Evolutionary conservation across 2,888 invertebrate genomes (phyloP), one percentile per base, ranked within the genome.

Genomic region (Thyatira batis): DNA sequence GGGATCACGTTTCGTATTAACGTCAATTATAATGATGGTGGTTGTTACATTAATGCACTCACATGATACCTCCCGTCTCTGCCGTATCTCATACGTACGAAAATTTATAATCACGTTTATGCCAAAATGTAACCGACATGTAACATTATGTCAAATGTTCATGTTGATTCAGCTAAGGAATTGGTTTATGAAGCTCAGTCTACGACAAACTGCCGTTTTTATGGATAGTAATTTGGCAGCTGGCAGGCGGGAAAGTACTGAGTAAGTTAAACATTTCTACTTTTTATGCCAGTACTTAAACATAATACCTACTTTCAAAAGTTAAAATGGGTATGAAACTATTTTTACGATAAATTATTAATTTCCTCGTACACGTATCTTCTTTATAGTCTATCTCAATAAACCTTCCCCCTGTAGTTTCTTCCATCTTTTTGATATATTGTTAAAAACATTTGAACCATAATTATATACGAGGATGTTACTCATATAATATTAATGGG

Each of bases 1-100:
- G 50, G 10, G 57, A 54, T 72, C 72, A 69, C 65, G 71, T 76
- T 72, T 65, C 67, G 51, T 69, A 65, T 73, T 72, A 72, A 56
- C 66, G 60, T 64, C 65, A 61, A 62, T 68, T 57, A 63, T 73
- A 72, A 74, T 72, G 61, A 66, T 53, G 57, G 54, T 65, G 57
- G 58, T 69, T 63, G 63, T 30, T 51, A 53, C 58, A 60, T 65
- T 69, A 63, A 67, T 48, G 48, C 11, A 13, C 52, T 57, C 55
- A 69, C 65, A 63, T 67, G 64, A 69, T 27, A 48, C 48, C 20
- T 20, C 3, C 10, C 13, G 17, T 4, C 27, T 48, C 6, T 8
- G 17, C 17, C 17, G 3, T 48, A 48, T 27, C 27, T 27, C 28
- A 13, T 8, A 27, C 20, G 17, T 27, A 21, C 17, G 20, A 27